These are phyloP conservation scores for Rhopalosiphum nymphaeae DNA, from an alignment of 2,888 invertebrate genomes.

Conservation along the genomic window DNA sequence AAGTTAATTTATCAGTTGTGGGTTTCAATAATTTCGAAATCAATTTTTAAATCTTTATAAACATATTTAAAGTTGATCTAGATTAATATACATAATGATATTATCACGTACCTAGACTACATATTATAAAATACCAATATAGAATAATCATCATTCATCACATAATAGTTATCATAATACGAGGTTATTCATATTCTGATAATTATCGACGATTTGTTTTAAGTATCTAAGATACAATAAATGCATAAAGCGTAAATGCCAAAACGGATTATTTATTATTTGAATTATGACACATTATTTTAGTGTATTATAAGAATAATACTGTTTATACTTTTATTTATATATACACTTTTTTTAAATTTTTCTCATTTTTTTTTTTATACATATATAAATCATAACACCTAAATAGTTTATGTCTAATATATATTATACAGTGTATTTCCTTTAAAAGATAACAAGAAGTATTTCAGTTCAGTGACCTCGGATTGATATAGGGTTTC, in stretches of 20 bases:
- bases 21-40: not conserved
- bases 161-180: too few species aligned
- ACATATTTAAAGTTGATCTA: not conserved
- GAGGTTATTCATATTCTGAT: not conserved
- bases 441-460: too few species aligned
- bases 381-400: not conserved
- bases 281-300: not conserved
- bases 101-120: not conserved
- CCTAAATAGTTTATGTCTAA: not conserved
- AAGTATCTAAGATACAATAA: not conserved
- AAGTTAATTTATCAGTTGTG: not conserved
- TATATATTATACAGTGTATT: too few species aligned
- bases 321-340: not conserved
- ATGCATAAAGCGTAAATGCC: not conserved
- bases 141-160: not conserved
- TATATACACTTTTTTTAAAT: not conserved
- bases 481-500: too few species aligned
- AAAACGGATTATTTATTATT: not conserved
- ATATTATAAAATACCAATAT: not conserved
- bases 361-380: not conserved
- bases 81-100: not conserved
- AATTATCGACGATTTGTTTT: not conserved
- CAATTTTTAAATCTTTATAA: not conserved
- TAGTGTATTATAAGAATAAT: slow-evolving; percentile 11
- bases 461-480: too few species aligned